Evolutionary conservation across 2,888 invertebrate genomes (phyloP), one percentile per base, ranked within the genome.

Genomic region (Hyalella azteca): DNA sequence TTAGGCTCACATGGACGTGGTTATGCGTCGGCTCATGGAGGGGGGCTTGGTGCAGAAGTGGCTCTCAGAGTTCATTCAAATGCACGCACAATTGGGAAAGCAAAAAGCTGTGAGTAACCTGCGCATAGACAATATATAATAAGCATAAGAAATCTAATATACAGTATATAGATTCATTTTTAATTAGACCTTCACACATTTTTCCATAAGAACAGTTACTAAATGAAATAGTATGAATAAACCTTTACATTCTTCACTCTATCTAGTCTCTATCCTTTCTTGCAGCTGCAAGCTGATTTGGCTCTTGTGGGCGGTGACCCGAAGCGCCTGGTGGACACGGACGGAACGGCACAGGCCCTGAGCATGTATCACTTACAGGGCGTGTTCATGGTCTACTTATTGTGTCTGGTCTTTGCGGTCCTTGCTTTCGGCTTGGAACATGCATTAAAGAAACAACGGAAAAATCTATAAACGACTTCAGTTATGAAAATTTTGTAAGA

Each of bases 301-400:
- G 45, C 40, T 45, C 22, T 22, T 15, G 60, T 39, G 13, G 36
- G 19, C 9, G 50, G 50, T 29, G 50, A 77, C 49, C 29, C 11
- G 19, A 32, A 9, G n/a, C 11, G 45, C 26, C n/a, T 49, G 36
- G 7, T 3, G 26, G 22, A 50, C n/a, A 48, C 36, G 19, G 45
- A 32, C 22, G 54, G 29, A 59, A 7, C n/a, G n/a, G 19, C 39
- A 7, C 36, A 39, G n/a, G 40, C 48, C 11, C 49, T 80, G 66
- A 66, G 60, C 4, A 76, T 82, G 49, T 73, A 82, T 40, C 82
- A 82, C 39, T 75, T 82, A 29, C 82, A 82, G 60, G 81, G 82
- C 13, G 79, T 82, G 45, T 82, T 82, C 75, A 15, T 79, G 40
- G 78, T 82, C 45, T 82, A 77, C 40, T 79, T n/a, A 3, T 60